Percentiles rank a stretch among this genome's conserved stretches.
These are phyloP conservation scores for Meiosimyza decipiens DNA, from an alignment of 2,888 invertebrate genomes.

Conservation along the genomic window DNA sequence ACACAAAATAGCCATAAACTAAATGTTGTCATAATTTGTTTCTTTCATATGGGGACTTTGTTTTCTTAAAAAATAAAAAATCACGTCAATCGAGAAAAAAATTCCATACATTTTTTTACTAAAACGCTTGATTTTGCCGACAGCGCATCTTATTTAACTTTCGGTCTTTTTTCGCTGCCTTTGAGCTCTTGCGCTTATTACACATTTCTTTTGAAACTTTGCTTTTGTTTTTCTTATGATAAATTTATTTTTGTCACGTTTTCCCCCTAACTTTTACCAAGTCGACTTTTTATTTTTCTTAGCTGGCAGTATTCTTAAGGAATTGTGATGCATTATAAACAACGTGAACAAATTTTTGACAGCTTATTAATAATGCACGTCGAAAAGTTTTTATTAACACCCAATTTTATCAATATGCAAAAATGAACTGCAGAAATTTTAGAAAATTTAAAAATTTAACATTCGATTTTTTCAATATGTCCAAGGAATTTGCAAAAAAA, in stretches of 20 bases:
- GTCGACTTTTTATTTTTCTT: not conserved
- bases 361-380: slow-evolving; percentile 28
- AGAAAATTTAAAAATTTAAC: no score
- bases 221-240: not conserved
- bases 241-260: slow-evolving; percentile 17
- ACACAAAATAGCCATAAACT: slow-evolving; percentile 14
- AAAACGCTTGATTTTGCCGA: no score
- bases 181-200: not conserved
- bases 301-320: not conserved
- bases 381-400: slow-evolving; percentile 14
- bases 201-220: not conserved
- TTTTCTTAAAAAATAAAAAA: not conserved
- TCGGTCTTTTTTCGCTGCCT: not conserved
- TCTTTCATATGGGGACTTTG: not conserved
- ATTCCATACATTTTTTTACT: no score
- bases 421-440: no score
- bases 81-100: not conserved
- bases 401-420: no score
- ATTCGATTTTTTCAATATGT: no score
- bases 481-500: no score
- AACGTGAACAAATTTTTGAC: slow-evolving; percentile 19
- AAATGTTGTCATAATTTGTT: not conserved
- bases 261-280: not conserved
- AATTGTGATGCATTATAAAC: not conserved
- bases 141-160: not conserved